A percentile compares a stretch with the other conserved stretches of the same genome.
Conservation (phyloP, 1,140 invertebrate species). For the Eumaeus atala region DNA sequence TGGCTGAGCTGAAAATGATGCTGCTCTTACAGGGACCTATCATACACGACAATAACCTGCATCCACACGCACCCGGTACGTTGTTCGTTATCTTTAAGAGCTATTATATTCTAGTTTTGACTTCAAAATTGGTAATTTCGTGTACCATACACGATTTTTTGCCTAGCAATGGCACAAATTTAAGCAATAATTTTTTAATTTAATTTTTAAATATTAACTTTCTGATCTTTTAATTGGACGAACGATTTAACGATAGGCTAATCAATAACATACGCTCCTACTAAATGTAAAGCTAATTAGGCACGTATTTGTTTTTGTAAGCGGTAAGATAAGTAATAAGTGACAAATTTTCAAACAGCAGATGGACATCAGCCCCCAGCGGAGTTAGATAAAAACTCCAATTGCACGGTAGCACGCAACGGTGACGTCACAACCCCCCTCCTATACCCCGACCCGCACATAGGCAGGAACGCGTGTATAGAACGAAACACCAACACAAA, state of each 20-base stretch:
- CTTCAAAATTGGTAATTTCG: background rate
- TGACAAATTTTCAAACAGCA: background rate
- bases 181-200: no score
- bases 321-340: background rate
- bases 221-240: no score
- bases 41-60: constrained; percentile 59
- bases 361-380: constrained; percentile 18
- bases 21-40: constrained; percentile 50
- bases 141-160: no score
- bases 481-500: constrained; percentile 86
- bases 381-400: constrained; percentile 53
- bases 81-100: no score
- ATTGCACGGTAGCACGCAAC: constrained; percentile 36
- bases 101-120: background rate
- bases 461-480: constrained; percentile 91
- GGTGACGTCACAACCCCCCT: constrained; percentile 56
- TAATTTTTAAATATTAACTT: no score
- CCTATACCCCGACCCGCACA: constrained; percentile 82
- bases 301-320: background rate
- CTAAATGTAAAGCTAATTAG: no score
- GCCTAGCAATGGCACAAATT: no score
- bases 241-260: no score
- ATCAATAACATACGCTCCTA: no score
- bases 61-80: constrained; percentile 45
- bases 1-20: constrained; percentile 83